A percentile compares a stretch with the other conserved stretches of the same genome.
Evolutionary conservation across 2,113 vertebrate species (phyloP).

Genomic region (Channa maculata): DNA sequence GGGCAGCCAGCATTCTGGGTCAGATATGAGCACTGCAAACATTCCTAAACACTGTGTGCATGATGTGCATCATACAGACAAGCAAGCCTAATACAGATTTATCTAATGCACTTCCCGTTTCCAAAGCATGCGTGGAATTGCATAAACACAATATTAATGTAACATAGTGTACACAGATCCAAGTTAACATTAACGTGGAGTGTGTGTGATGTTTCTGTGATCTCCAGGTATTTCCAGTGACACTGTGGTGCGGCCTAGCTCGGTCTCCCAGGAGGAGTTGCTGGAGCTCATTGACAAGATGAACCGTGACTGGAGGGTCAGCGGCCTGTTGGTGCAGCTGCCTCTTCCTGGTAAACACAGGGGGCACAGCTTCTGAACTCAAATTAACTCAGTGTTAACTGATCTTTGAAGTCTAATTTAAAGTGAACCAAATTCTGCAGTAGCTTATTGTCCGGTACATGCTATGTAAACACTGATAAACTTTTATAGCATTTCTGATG

Average conservation of each 20-base stretch:
- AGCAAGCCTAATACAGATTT: background rate
- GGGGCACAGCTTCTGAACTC: background rate
- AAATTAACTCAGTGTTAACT: background rate
- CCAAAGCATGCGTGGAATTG: background rate
- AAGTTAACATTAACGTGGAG: background rate
- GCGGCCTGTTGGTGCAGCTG: slow-evolving; percentile 91
- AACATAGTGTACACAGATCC: background rate
- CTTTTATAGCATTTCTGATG: background rate
- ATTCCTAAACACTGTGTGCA: slow-evolving; percentile 5
- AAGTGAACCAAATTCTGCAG: background rate
- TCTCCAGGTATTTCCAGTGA: slow-evolving; percentile 86
- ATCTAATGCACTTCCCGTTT: background rate
- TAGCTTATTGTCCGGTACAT: background rate
- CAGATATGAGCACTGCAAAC: slow-evolving; percentile 53
- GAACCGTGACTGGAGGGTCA: slow-evolving; percentile 90
- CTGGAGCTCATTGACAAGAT: slow-evolving; percentile 87
- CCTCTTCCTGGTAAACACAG: slow-evolving; percentile 83
- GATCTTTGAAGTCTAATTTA: background rate
- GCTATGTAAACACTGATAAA: background rate
- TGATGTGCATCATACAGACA: background rate
- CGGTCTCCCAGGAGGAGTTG: slow-evolving; percentile 91
- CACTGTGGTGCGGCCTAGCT: slow-evolving; percentile 87
- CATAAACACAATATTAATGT: background rate
- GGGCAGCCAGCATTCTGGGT: slow-evolving; percentile 90
- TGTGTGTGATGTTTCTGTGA: slow-evolving; percentile 9